These are phyloP conservation scores for Pachyseris speciosa DNA, from an alignment of 64 coral and sea anemone species.

Conservation along the genomic window DNA sequence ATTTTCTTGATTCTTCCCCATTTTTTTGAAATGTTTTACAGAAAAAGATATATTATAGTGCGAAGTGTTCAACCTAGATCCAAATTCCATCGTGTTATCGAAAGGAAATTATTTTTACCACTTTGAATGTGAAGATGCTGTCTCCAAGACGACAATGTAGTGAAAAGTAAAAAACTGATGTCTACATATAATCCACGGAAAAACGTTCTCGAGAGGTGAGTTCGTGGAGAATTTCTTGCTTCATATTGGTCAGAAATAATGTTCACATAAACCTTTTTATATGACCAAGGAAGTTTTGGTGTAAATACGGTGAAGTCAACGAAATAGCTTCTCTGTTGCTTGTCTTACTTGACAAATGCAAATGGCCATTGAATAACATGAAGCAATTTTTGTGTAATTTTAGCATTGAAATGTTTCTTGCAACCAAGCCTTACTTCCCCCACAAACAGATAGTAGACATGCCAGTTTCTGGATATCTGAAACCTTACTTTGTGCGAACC, in stretches of 20 bases:
- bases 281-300: no score
- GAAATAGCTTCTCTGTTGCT: no score
- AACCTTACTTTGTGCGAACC: no score
- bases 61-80: background rate
- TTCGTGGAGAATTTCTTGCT: background rate
- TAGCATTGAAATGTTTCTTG: no score
- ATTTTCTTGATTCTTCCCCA: background rate
- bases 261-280: background rate
- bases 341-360: no score
- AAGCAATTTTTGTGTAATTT: no score
- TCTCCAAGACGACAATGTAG: background rate
- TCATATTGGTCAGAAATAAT: background rate
- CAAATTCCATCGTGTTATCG: background rate
- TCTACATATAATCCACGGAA: constrained; percentile 13
- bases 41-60: background rate
- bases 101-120: background rate
- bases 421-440: no score
- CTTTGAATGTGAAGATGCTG: background rate
- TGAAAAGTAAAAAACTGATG: constrained; percentile 3
- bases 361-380: no score
- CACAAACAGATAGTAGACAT: no score
- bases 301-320: no score
- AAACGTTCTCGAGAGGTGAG: constrained; percentile 21
- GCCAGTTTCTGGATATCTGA: no score
- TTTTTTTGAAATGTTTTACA: background rate